Evolutionary conservation across 2,113 vertebrate genomes (phyloP).

Genomic region (Cottus gobio): DNA sequence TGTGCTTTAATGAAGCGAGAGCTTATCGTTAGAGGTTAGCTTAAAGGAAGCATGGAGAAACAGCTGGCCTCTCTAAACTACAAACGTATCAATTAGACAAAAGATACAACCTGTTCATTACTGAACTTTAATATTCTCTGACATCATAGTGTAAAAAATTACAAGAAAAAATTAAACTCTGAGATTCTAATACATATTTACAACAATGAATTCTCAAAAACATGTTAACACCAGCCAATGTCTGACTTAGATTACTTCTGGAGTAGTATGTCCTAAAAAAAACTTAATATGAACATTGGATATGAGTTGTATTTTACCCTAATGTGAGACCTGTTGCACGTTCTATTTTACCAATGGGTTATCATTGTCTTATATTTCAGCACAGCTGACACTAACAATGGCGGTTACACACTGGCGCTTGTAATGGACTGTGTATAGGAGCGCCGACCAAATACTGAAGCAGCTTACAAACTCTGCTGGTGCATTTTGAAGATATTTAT

Average conservation of each 20-base stretch:
- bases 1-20: background rate
- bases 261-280: background rate
- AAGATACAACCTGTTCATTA: background rate
- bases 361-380: background rate
- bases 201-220: background rate
- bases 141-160: background rate
- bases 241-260: background rate
- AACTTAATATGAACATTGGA: no score
- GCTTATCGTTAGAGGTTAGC: no score
- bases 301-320: background rate
- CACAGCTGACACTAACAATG: background rate
- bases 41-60: background rate
- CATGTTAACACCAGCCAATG: background rate
- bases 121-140: background rate
- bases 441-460: background rate
- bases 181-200: background rate
- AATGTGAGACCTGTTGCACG: background rate
- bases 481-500: slow-evolving; percentile 7
- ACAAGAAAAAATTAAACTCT: no score
- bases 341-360: background rate
- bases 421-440: background rate
- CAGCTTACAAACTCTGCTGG: background rate
- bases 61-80: no score
- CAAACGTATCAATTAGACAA: background rate
- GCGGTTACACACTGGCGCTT: background rate